Conservation (phyloP, 2,888 invertebrate species). For the Pristionchus entomophagus region DNA sequence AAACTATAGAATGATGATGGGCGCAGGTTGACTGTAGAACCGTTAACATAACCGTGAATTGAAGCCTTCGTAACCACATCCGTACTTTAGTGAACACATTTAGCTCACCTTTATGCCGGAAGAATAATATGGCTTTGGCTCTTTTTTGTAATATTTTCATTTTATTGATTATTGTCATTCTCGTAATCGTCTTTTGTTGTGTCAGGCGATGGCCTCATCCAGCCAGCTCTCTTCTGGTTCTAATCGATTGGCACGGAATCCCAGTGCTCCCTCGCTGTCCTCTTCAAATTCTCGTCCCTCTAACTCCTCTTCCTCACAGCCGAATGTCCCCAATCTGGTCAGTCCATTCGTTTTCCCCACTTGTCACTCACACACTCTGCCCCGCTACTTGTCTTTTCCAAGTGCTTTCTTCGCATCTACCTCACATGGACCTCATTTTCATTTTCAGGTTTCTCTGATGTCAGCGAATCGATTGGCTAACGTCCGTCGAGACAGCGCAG, state of each 20-base stretch:
- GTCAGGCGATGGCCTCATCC: neutral
- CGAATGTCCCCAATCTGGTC: constrained; percentile 22
- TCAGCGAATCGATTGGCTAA: constrained; percentile 27
- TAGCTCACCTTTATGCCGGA: too few species aligned
- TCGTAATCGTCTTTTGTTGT: neutral
- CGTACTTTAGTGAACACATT: too few species aligned
- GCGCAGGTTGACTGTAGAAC: neutral
- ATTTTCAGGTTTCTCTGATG: constrained; percentile 16
- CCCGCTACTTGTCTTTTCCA: neutral
- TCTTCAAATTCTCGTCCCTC: neutral
- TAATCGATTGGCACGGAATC: constrained; percentile 11
- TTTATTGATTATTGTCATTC: neutral
- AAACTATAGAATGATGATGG: too few species aligned
- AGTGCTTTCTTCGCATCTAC: neutral
- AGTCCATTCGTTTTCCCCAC: neutral
- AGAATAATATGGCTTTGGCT: neutral
- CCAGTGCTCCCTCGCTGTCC: neutral
- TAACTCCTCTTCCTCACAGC: constrained; percentile 2
- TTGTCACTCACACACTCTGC: neutral
- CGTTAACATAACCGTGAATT: neutral
- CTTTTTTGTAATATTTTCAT: neutral
- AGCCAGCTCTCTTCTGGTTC: neutral
- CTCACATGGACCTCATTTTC: neutral
- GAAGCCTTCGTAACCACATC: too few species aligned
- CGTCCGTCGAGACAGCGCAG: neutral